These are phyloP conservation scores for Pygoscelis antarcticus DNA, from an alignment of 2,113 vertebrate species.

Conservation along the genomic window DNA sequence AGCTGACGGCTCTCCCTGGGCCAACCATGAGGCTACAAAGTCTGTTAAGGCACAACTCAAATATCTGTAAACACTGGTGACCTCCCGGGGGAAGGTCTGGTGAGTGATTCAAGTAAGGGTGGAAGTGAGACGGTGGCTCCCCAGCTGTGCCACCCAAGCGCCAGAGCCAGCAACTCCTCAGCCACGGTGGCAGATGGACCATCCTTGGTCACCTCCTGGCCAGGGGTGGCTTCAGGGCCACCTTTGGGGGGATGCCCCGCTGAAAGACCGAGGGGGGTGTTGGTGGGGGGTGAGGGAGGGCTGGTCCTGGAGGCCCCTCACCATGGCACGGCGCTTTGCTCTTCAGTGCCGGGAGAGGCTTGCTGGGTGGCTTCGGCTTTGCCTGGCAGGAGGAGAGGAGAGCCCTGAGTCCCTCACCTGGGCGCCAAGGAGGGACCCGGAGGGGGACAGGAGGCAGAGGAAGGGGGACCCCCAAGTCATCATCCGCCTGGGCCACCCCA, in stretches of 20 bases:
- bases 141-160: background rate
- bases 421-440: background rate
- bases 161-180: background rate
- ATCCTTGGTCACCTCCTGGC: constrained; percentile 9
- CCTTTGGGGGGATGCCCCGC: background rate
- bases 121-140: accelerated
- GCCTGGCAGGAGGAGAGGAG: background rate
- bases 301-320: background rate
- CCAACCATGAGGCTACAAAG: background rate
- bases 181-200: accelerated
- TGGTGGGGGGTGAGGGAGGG: accelerated
- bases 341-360: constrained; percentile 9
- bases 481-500: too few species aligned
- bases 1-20: background rate
- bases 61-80: constrained; percentile 5
- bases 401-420: background rate
- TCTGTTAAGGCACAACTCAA: constrained; percentile 40
- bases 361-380: constrained; percentile 16
- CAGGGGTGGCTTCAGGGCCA: background rate
- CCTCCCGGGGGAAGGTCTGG: background rate
- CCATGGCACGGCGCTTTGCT: accelerated
- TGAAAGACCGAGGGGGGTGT: background rate
- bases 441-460: background rate
- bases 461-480: background rate
- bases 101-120: background rate